These are phyloP conservation scores for Spermophilus dauricus DNA, from an alignment of 2,113 vertebrate species.

Conservation along the genomic window DNA sequence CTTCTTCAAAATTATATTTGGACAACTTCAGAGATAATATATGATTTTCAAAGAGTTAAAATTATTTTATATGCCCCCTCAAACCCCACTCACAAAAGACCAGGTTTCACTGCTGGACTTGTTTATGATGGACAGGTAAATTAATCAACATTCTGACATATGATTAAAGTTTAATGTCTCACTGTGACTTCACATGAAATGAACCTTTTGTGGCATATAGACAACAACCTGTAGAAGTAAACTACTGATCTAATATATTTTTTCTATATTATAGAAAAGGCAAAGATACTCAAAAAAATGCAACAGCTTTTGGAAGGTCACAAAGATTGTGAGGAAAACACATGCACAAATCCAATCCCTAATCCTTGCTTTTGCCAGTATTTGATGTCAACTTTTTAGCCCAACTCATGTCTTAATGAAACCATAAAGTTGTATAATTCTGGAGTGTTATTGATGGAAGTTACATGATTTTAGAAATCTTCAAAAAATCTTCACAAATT, in stretches of 20 bases:
- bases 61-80: background rate
- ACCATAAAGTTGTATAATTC: background rate
- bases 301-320: background rate
- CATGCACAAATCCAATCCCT: background rate
- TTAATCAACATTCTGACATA: background rate
- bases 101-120: background rate
- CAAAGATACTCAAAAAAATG: background rate
- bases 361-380: background rate
- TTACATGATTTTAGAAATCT: background rate
- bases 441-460: background rate
- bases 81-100: background rate
- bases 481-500: background rate
- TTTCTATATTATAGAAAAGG: background rate
- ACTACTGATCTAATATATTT: background rate
- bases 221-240: background rate
- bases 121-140: background rate
- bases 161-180: background rate
- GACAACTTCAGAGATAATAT: background rate
- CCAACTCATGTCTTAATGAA: background rate
- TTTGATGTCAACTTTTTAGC: background rate
- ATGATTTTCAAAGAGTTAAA: background rate
- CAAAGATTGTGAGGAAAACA: background rate
- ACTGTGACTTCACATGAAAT: background rate
- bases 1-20: constrained; percentile 14
- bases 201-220: background rate